Evolutionary conservation across 2,797 vertebrate genomes (phyloP).

Genomic region (Sebastes nivosus): DNA sequence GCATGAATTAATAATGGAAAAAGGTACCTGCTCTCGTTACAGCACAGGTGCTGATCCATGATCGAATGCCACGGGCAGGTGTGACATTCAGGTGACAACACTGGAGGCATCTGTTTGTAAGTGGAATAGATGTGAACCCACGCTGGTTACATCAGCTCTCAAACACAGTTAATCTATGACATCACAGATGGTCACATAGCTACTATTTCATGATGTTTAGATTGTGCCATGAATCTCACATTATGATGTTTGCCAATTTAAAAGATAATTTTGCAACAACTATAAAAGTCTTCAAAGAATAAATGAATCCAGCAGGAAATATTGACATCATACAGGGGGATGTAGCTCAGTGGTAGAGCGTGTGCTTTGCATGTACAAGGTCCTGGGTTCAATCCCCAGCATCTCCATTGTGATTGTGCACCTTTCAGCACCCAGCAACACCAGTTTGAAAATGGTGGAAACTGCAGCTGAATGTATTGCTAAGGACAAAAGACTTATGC

Average conservation of each 20-base stretch:
- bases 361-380: neutral
- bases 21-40: constrained; percentile 20
- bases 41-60: constrained; percentile 14
- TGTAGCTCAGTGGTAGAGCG: neutral
- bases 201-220: neutral
- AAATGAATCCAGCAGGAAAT: too few species aligned
- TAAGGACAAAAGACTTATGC: too few species aligned
- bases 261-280: too few species aligned
- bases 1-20: constrained; percentile 30
- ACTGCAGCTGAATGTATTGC: too few species aligned
- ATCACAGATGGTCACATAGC: neutral
- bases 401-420: neutral
- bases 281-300: too few species aligned
- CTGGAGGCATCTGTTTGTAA: neutral
- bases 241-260: neutral
- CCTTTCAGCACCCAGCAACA: too few species aligned
- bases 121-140: neutral
- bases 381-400: neutral
- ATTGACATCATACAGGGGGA: too few species aligned
- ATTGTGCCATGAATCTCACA: too few species aligned
- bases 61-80: neutral
- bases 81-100: neutral
- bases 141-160: neutral
- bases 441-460: too few species aligned
- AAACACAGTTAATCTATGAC: neutral